Base-by-base conservation (phyloP, 2,888 invertebrate genomes). In the Xylocampa areola region DNA sequence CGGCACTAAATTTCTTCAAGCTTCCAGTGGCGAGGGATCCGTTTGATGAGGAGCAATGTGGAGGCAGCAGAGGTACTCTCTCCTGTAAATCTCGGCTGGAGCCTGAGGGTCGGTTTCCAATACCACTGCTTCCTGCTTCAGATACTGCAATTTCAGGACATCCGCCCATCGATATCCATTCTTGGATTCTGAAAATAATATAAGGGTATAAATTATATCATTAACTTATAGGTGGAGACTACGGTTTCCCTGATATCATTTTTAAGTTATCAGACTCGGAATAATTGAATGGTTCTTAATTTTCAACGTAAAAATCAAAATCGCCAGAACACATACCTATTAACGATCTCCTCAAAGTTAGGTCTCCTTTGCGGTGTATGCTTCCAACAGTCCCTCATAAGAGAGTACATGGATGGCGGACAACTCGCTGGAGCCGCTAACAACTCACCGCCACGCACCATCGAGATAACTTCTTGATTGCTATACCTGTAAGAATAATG, bases 321-420 rank as follows among this genome's bases (percentile, higher is more conserved):
- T n/a, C n/a, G n/a, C n/a, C n/a, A n/a, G n/a, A 8, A 36, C 10
- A 37, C 39, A 7, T 74, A 92, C 94, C 98, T 96, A 79, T 96
- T 95, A 72, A 97, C 97, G 54, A 99, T 97, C 86, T 99, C 98
- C 19, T 97, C 96, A 88, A 99, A 99, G 76, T 97, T 96, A 0
- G 99, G 99, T 76, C 99, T 94, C 23, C 98, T 94, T 59, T 97
- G 96, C 0, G 99, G 97, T 72, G 97, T 96, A 87, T 99, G 99
- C 78, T 98, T 97, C 99, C 99, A 99, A 84, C 99, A 99, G 88
- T 99, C 99, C 54, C 98, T 97, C 99, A 99, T 99, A 52, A 99
- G 94, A 4, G 97, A 96, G 92, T 99, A 99, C 83, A 99, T 97
- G 72, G 97, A 96, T 17, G 97, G 95, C 0, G 99, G 99, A 83